These are phyloP conservation scores for Ostrea denselamellosa DNA, from an alignment of 1,140 invertebrate species.

Conservation along the genomic window DNA sequence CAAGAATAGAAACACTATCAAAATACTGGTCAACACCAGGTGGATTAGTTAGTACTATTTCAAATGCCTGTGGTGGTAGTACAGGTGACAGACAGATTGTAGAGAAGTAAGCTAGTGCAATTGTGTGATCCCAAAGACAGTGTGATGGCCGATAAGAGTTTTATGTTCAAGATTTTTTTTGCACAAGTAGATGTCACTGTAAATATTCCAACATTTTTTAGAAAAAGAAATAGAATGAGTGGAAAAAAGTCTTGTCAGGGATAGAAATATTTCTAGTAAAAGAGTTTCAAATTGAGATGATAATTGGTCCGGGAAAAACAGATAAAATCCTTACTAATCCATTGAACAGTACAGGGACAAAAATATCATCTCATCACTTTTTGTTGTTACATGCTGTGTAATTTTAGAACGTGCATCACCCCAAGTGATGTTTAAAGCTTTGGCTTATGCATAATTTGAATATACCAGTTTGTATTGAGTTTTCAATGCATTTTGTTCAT, in stretches of 20 bases:
- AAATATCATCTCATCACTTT: constrained; percentile 47
- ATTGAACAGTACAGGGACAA: no score
- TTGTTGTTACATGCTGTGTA: constrained; percentile 51
- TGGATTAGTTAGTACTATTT: constrained; percentile 57
- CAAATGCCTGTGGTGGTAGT: constrained; percentile 57
- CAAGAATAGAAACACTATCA: constrained; percentile 67
- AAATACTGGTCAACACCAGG: constrained; percentile 61
- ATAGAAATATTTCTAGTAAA: constrained; percentile 58
- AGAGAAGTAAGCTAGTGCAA: constrained; percentile 45
- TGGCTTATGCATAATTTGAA: neutral
- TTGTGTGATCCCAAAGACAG: constrained; percentile 54
- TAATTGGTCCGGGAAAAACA: constrained; percentile 61
- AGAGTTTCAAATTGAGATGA: constrained; percentile 54
- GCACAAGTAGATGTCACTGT: constrained; percentile 52
- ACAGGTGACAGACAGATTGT: constrained; percentile 59
- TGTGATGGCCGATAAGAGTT: constrained; percentile 58
- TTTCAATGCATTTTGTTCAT: neutral
- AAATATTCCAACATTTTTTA: no score
- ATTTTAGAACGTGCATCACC: constrained; percentile 48
- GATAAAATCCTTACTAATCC: constrained; percentile 55
- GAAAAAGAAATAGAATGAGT: constrained; percentile 56
- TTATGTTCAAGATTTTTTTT: constrained; percentile 58
- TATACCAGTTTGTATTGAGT: no score
- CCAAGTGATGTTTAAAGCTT: neutral
- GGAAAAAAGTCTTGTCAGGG: constrained; percentile 41